A percentile compares a stretch with the other conserved stretches of the same genome.
These are phyloP conservation scores for Hormaphis cornu DNA, from an alignment of 1,140 invertebrate species.

Conservation along the genomic window DNA sequence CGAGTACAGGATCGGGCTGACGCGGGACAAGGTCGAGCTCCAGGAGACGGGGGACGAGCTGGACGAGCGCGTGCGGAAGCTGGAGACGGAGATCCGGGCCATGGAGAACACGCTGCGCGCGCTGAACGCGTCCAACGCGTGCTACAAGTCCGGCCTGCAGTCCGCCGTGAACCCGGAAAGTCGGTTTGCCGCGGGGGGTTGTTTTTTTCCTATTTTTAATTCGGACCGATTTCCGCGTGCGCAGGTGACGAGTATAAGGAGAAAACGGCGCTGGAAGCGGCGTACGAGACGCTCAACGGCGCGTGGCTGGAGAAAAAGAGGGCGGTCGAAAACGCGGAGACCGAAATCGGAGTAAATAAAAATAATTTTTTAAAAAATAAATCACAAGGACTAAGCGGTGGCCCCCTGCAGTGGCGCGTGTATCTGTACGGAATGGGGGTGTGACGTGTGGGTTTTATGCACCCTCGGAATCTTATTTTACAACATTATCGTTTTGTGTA, in stretches of 20 bases:
- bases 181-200: neutral
- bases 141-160: conserved; percentile 36
- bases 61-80: conserved; percentile 54
- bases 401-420: no score
- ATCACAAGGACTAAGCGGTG: neutral
- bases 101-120: conserved; percentile 63
- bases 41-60: conserved; percentile 55
- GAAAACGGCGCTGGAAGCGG: neutral
- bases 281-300: neutral
- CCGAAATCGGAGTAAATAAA: neutral
- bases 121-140: conserved; percentile 53
- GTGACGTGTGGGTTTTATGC: no score
- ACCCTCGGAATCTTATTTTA: no score
- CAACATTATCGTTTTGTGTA: neutral
- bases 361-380: neutral
- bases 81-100: conserved; percentile 60
- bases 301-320: neutral
- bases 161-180: conserved; percentile 36
- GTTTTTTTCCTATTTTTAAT: neutral
- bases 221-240: neutral
- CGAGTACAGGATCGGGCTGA: conserved; percentile 39
- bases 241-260: conserved; percentile 10
- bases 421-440: neutral
- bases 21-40: conserved; percentile 56
- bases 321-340: neutral